Percentiles rank a stretch among this genome's conserved stretches.
Evolutionary conservation across 1,140 invertebrate species (phyloP).

Genomic region (Macrosteles quadrilineatus): DNA sequence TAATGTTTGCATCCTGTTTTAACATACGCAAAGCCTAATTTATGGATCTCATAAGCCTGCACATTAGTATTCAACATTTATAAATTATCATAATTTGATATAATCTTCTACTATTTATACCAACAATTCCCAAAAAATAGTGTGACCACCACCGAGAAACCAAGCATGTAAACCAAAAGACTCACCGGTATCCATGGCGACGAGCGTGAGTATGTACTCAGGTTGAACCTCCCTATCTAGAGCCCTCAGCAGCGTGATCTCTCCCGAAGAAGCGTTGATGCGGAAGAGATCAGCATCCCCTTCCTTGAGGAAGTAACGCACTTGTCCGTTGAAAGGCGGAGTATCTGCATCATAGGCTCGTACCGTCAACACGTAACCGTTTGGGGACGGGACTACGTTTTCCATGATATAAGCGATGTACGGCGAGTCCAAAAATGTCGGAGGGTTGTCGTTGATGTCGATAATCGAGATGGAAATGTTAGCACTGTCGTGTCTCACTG

Average conservation of each 20-base stretch:
- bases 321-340: conserved; percentile 85
- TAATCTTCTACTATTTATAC: too few relatives aligned
- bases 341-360: conserved; percentile 87
- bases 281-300: conserved; percentile 85
- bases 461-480: conserved; percentile 65
- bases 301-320: conserved; percentile 90
- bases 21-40: too few relatives aligned
- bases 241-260: conserved; percentile 76
- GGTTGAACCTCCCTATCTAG: conserved; percentile 81
- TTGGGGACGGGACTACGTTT: conserved; percentile 76
- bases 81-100: too few relatives aligned
- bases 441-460: conserved; percentile 95
- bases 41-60: too few relatives aligned
- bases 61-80: too few relatives aligned
- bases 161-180: too few relatives aligned
- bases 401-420: conserved; percentile 93
- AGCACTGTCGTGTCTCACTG: conserved; percentile 67
- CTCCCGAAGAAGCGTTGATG: conserved; percentile 86
- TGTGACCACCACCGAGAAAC: too few relatives aligned
- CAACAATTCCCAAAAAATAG: too few relatives aligned
- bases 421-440: conserved; percentile 87
- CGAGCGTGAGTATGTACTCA: conserved; percentile 80
- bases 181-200: conserved; percentile 92
- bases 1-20: too few relatives aligned
- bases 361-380: conserved; percentile 76